phyloP scores from a whole-genome alignment of 2,797 vertebrate genomes.

The Xerus rutilus region DNA sequence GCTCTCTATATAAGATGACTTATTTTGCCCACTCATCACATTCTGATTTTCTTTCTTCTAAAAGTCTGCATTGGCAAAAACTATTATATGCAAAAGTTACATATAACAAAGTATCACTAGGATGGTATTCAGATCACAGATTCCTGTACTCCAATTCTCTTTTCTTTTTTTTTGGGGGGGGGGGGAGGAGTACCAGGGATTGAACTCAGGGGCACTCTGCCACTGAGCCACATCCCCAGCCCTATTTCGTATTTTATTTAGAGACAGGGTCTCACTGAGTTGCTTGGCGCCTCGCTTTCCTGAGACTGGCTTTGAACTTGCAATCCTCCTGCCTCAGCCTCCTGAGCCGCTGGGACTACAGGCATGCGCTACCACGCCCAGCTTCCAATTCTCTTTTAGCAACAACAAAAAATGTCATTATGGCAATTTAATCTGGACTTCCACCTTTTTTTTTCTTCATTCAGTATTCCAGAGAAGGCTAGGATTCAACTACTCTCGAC shows the following conservation, averaged over 20 bases:
- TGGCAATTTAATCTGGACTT: slow-evolving; percentile 18
- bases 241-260: too few species aligned
- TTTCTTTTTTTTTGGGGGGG: not conserved
- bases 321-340: too few species aligned
- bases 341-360: too few species aligned
- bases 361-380: too few species aligned
- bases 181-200: too few species aligned
- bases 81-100: slow-evolving; percentile 20
- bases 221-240: too few species aligned
- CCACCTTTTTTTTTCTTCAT: slow-evolving; percentile 12
- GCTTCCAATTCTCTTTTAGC: not conserved
- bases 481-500: not conserved
- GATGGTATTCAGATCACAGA: not conserved
- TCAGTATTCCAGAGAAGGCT: slow-evolving; percentile 9
- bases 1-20: not conserved
- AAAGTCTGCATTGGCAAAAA: slow-evolving; percentile 9
- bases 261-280: too few species aligned
- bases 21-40: not conserved
- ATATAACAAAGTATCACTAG: not conserved
- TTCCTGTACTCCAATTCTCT: slow-evolving; percentile 1
- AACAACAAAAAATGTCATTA: not conserved
- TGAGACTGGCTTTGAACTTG: too few species aligned
- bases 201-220: too few species aligned
- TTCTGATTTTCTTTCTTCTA: slow-evolving; percentile 25
- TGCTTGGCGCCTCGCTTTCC: too few species aligned